Conservation (phyloP, 2,888 invertebrate species). For the Caenorhabditis virilis region DNA sequence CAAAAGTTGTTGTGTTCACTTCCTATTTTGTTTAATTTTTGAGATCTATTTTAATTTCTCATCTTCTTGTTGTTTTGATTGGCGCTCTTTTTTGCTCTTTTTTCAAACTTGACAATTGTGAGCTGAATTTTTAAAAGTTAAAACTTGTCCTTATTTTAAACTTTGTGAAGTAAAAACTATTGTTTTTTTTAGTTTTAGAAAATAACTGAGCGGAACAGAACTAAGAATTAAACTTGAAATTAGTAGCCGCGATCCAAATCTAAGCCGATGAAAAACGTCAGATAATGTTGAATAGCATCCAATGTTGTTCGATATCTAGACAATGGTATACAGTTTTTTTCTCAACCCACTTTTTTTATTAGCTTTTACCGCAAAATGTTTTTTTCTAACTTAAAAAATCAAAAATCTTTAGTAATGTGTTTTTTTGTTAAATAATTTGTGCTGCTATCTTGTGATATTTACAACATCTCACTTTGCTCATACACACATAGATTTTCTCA, state of each 20-base stretch:
- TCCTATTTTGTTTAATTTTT: not conserved
- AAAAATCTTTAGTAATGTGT: constrained; percentile 3
- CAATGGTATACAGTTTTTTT: constrained; percentile 34
- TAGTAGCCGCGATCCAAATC: not conserved
- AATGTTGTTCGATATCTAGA: constrained; percentile 31
- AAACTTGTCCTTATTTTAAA: no score
- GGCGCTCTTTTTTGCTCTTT: no score
- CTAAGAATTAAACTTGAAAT: not conserved
- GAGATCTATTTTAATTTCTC: not conserved
- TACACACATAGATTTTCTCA: not conserved
- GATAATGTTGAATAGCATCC: constrained; percentile 6
- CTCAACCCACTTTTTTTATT: constrained; percentile 2
- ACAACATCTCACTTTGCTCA: constrained; percentile 4
- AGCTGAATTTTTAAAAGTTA: no score
- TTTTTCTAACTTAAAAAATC: constrained; percentile 6
- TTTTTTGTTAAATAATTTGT: not conserved
- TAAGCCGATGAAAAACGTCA: constrained; percentile 40
- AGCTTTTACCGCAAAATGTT: not conserved
- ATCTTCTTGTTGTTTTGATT: not conserved
- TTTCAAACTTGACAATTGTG: no score
- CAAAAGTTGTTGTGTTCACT: no score
- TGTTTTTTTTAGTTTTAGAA: no score
- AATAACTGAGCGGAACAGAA: no score
- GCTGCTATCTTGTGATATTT: constrained; percentile 7
- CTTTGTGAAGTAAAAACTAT: no score